Base-by-base conservation (phyloP, 2,888 invertebrate genomes). In the Drosophila paranaensis region DNA sequence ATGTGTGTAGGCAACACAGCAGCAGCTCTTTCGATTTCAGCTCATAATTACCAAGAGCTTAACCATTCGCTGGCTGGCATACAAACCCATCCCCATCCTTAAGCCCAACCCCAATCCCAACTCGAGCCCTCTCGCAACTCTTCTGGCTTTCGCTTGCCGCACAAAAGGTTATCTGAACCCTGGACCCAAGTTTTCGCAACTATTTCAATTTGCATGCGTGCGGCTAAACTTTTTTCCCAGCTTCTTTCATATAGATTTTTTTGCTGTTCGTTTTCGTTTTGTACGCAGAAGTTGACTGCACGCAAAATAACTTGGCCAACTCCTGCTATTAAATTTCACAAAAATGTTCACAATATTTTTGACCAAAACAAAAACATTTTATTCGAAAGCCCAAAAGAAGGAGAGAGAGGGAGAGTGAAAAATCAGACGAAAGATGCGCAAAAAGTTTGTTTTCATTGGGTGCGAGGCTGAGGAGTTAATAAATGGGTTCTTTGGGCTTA, bases 171-270 rank as follows among this genome's bases (percentile, higher is more conserved):
- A 20, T 45, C 60, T 39, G 27, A 35, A 51, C 46, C 42, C 53
- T 39, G 27, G 25, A 46, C 40, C 42, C 53, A 77, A 77, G 60
- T 76, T 80, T 66, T 9, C 42, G 30, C 50, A 69, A 78, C 77
- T 76, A 79, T 61, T 79, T 79, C 74, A 78, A 79, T 76, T 79
- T 69, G 74, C 77, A 77, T 77, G 77, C 62, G 63, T 76, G 77
- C 54, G 60, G 73, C 56, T 25, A 69, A 74, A 74, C 61, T 62
- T 57, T 55, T 54, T 61, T 46, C 53, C 33, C 13, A 35, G 27
- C 46, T 37, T 39, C 46, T 48, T 46, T 46, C 43, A 20, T 37
- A 13, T 30, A 10, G 46, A 45, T 48, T 25, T 9, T 16, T 37
- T 43, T 20, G 20, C 2, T 20, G 20, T 20, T 20, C 20, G 20